Conservation (phyloP, 2,888 invertebrate genomes). For the Phragmatobia fuliginosa region DNA sequence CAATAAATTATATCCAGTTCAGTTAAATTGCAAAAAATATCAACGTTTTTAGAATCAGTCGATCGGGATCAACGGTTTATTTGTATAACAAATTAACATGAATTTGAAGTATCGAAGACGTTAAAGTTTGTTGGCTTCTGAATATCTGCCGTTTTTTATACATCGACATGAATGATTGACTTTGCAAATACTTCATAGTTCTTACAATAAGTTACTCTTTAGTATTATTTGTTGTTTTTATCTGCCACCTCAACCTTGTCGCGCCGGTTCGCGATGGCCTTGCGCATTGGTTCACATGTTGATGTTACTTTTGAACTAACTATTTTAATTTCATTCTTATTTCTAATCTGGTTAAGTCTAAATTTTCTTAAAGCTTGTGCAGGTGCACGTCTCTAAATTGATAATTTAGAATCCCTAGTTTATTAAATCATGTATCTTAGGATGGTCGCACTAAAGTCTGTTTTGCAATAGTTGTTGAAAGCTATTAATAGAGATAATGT, state of each 20-base stretch:
- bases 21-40: no score
- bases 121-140: conserved; percentile 39
- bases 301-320: conserved; percentile 40
- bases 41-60: no score
- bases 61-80: no score
- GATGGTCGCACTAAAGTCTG: background rate
- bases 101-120: conserved; percentile 8
- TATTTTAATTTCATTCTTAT: conserved; percentile 43
- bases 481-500: conserved; percentile 25
- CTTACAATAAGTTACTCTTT: conserved; percentile 55
- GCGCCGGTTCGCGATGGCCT: conserved; percentile 67
- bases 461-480: conserved; percentile 20
- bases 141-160: conserved; percentile 32
- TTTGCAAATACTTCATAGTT: conserved; percentile 50
- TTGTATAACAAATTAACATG: no score
- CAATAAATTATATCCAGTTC: background rate
- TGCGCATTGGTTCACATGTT: conserved; percentile 64
- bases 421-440: conserved; percentile 31
- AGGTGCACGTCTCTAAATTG: conserved; percentile 39
- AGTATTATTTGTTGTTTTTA: conserved; percentile 67
- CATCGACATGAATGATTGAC: conserved; percentile 43
- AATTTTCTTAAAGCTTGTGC: conserved; percentile 31
- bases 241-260: conserved; percentile 74
- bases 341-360: conserved; percentile 34
- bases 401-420: conserved; percentile 27